These are phyloP conservation scores for Linnaemya tessellans DNA, from an alignment of 2,888 invertebrate species.

Conservation along the genomic window DNA sequence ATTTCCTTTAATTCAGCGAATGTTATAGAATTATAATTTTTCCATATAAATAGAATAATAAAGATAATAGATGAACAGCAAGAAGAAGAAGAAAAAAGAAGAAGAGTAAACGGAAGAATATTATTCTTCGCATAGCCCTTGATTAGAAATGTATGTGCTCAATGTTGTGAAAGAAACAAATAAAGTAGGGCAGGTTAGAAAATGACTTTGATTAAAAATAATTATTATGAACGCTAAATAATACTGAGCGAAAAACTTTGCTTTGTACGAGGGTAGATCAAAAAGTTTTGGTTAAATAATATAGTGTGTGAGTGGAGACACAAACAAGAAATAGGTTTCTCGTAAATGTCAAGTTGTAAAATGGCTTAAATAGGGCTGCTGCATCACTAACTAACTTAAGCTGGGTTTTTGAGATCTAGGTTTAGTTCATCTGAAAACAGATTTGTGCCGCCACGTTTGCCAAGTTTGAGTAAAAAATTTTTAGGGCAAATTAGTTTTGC, in stretches of 20 bases:
- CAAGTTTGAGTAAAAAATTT: too few species aligned
- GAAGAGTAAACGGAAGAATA: conserved; percentile 46
- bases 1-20: conserved; percentile 33
- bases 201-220: conserved; percentile 3
- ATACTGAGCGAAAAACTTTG: not conserved
- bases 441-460: too few species aligned
- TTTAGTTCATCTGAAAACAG: too few species aligned
- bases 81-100: not conserved
- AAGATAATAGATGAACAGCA: conserved; percentile 19
- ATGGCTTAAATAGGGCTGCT: too few species aligned
- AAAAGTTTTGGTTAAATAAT: not conserved
- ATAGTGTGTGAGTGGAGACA: too few species aligned
- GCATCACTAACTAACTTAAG: too few species aligned
- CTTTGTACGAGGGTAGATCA: not conserved
- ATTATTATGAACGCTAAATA: not conserved
- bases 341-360: too few species aligned
- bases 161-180: conserved; percentile 20
- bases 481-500: too few species aligned
- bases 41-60: conserved; percentile 31
- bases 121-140: conserved; percentile 43
- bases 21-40: conserved; percentile 47
- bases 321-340: too few species aligned
- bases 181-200: conserved; percentile 34
- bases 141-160: conserved; percentile 20
- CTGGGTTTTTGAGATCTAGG: too few species aligned